Base-by-base conservation (phyloP, 92 coral and sea anemone genomes). In the Phymanthus crucifer region DNA sequence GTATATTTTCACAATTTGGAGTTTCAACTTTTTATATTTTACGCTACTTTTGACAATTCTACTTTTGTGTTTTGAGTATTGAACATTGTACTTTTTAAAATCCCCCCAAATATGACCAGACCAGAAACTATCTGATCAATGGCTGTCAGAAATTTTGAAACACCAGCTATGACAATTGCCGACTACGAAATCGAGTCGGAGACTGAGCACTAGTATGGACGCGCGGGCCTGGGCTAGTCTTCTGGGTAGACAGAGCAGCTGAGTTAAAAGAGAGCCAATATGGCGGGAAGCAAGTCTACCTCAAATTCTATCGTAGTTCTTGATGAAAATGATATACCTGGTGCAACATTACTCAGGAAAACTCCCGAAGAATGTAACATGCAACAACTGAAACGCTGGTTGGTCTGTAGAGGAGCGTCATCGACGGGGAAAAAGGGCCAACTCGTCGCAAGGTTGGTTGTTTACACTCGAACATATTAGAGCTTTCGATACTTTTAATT, bases 341-440 rank as follows among this genome's bases (percentile, higher is more conserved):
- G 89, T 45, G 85, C 89, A 64, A 75, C 19, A 38, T 75, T 86
- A 57, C 86, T 83, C 45, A 81, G 74, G 17, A 52, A 80, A 85
- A 85, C 40, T 17, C 89, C 89, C 29, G 89, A 85, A 74, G 77
- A 80, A 80, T 85, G 85, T 71, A 85, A 81, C 72, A 85, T 80
- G 35, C 50, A 57, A 32, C 89, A 85, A 73, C 66, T 86, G 13
- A 86, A 86, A 72, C 86, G 78, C 13, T 86, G 90, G 86, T 36
- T 86, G 57, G 37, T 68, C 24, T 81, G 90, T 72, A 72, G 86
- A 52, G 86, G 74, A 26, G 90, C 86, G 8, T 80, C 68, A 27
- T 75, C 83, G 14, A 68, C 86, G 69, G 83, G 86, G 47, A 80
- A 54, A 82, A 81, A 81, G 79, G 57, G 71, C 31, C 75, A 74